Base-by-base conservation (phyloP, 2,888 invertebrate species). In the Stegophylla sp. region DNA sequence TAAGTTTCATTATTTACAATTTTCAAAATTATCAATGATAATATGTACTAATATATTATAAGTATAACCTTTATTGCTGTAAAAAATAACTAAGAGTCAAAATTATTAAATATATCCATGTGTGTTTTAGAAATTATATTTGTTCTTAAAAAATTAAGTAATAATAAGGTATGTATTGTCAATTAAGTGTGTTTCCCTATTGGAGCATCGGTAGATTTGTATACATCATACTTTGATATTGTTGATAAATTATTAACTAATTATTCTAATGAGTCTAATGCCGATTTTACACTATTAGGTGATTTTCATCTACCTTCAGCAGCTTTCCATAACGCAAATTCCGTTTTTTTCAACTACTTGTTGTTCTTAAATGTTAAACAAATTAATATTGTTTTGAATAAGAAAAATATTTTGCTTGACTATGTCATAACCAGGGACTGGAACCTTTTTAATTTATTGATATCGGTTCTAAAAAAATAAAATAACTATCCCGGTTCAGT, bases 191-290 rank as follows among this genome's bases (percentile, higher is more conserved):
- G 51, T 69, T 69, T 48, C 5, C 28, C 28, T 51, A 64, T 64
- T 34, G n/a, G 63, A 7, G 17, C 63, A n/a, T 63, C 26, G 13
- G 9, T 63, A 34, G 34, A 63, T 34, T 34, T 34, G 10, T 63
- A 34, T 63, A 63, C 34, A 9, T 64, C 43, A 13, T 64, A 64
- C 5, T 43, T 28, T 69, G 69, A 69, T 48, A 69, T 69, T 9
- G 1, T 67, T 3, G 28, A 28, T 1, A 48, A 69, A 0, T 2
- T 69, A 48, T 51, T 69, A n/a, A 69, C 1, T 17, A 4, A 28
- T 48, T 51, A 51, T 10, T 10, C n/a, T 0, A 48, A 69, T 69
- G 28, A n/a, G n/a, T n/a, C n/a, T n/a, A n/a, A n/a, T n/a, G n/a
- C n/a, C 48, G 9, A 48, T 45, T 3, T 67, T 45, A 5, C 45